phyloP scores from a whole-genome alignment of 2,888 invertebrate species.

The Cheilosia soror region DNA sequence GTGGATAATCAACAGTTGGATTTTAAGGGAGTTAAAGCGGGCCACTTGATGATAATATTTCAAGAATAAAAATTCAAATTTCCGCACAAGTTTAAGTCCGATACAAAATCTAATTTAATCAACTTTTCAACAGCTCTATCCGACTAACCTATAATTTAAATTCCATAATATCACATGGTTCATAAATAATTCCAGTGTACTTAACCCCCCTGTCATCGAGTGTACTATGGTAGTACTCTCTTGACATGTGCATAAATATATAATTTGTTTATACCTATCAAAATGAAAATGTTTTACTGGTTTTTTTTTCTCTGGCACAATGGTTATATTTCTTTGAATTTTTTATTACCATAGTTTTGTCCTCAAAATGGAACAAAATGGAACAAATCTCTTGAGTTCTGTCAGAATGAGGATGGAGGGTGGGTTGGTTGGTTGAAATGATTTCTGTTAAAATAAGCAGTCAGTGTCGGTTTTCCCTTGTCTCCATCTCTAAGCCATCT shows the following conservation, averaged over 20 bases:
- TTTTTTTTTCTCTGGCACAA: slow-evolving; percentile 27
- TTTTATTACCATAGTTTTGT: slow-evolving; percentile 42
- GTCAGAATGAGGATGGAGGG: neutral
- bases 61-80: neutral
- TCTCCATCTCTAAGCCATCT: slow-evolving; percentile 9
- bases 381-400: slow-evolving; percentile 31
- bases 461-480: no score
- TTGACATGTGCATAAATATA: neutral
- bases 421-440: neutral
- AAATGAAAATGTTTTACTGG: slow-evolving; percentile 6
- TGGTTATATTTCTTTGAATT: slow-evolving; percentile 23
- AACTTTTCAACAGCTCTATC: neutral
- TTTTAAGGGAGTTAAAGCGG: no score
- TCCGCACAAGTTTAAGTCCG: neutral
- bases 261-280: neutral
- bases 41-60: no score
- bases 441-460: neutral
- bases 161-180: no score
- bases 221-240: neutral
- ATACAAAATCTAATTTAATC: no score
- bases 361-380: slow-evolving; percentile 5
- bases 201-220: neutral
- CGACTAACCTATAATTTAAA: neutral
- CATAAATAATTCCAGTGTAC: slow-evolving; percentile 9
- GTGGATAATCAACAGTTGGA: no score